These are phyloP conservation scores for Triplophysa siluroides DNA, from an alignment of 2,113 vertebrate species.

Conservation along the genomic window DNA sequence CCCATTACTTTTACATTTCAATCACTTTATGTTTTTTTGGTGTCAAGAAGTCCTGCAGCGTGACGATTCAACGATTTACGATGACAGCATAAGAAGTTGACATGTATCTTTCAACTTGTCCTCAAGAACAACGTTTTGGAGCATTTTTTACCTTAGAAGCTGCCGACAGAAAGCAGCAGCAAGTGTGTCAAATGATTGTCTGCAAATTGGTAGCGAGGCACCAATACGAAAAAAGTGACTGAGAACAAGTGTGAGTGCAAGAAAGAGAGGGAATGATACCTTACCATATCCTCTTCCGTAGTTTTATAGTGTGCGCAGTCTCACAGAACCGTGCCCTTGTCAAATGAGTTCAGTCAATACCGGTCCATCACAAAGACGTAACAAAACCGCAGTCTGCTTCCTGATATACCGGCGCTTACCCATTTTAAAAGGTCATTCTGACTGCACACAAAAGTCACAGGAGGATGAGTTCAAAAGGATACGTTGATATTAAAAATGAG, in stretches of 20 bases:
- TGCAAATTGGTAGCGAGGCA: neutral
- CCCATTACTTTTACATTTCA: no score
- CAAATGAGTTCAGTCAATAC: conserved; percentile 31
- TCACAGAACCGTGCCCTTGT: conserved; percentile 11
- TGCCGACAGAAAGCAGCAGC: no score
- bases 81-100: no score
- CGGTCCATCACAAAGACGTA: neutral
- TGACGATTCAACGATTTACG: no score
- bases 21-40: no score
- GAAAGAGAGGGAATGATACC: neutral
- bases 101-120: no score
- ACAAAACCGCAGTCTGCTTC: conserved; percentile 1
- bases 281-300: conserved; percentile 1
- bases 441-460: neutral
- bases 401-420: conserved; percentile 14
- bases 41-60: no score
- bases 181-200: no score
- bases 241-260: neutral
- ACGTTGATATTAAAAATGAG: neutral
- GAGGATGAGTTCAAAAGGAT: conserved; percentile 2
- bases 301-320: conserved; percentile 14
- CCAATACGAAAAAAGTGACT: conserved; percentile 19
- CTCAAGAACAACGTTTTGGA: no score
- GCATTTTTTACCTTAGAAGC: no score
- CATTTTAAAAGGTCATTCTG: conserved; percentile 17